Evolutionary conservation across 2,113 vertebrate species (phyloP).

Genomic region (Pardalotus punctatus): DNA sequence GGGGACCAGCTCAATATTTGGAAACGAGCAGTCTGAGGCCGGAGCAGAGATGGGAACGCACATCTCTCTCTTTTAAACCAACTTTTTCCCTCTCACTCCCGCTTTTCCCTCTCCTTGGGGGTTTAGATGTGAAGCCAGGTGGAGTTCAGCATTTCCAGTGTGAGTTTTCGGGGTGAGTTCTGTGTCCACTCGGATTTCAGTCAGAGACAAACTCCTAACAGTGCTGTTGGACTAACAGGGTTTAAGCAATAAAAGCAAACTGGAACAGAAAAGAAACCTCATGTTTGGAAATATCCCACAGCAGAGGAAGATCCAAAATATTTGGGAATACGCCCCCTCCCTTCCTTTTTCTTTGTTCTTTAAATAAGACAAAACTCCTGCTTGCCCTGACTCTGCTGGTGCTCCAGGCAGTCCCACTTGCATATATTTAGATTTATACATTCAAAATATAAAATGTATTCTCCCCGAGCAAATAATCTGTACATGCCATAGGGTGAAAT

Average conservation of each 20-base stretch:
- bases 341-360: background rate
- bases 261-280: background rate
- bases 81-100: background rate
- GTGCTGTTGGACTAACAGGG: background rate
- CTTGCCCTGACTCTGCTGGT: background rate
- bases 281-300: background rate
- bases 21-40: background rate
- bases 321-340: background rate
- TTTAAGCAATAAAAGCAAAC: background rate
- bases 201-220: accelerated
- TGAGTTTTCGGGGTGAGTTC: background rate
- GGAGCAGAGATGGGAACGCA: background rate
- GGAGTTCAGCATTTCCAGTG: background rate
- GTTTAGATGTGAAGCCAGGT: background rate
- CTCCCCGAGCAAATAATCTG: background rate
- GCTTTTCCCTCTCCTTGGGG: background rate
- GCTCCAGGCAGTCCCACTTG: background rate
- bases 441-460: background rate
- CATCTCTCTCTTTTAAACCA: background rate
- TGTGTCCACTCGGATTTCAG: background rate
- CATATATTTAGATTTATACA: background rate
- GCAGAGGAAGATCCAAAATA: background rate
- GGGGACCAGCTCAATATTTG: background rate
- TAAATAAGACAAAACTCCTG: background rate
- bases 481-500: background rate